These are phyloP conservation scores for Barypeithes pellucidus DNA, from an alignment of 2,888 invertebrate species.

Conservation along the genomic window DNA sequence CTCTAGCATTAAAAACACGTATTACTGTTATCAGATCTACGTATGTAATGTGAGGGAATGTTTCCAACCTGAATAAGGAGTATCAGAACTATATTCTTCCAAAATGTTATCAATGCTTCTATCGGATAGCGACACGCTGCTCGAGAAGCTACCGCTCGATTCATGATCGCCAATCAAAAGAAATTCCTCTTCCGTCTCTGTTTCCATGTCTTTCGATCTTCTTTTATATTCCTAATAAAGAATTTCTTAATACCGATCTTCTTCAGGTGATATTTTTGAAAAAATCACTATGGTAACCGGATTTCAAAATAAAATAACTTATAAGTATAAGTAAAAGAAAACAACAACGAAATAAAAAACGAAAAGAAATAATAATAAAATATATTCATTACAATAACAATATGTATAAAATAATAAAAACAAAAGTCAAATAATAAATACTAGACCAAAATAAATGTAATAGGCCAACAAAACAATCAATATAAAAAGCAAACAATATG, in stretches of 20 bases:
- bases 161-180: slow-evolving; percentile 73
- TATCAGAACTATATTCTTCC: slow-evolving; percentile 89
- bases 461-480: slow-evolving; percentile 43
- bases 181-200: slow-evolving; percentile 79
- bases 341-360: slow-evolving; percentile 24
- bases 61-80: slow-evolving; percentile 87
- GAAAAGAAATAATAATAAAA: slow-evolving; percentile 41
- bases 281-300: too few species aligned
- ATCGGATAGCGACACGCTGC: slow-evolving; percentile 81
- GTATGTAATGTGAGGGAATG: neutral
- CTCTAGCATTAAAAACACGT: neutral
- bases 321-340: neutral
- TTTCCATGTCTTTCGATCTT: slow-evolving; percentile 88
- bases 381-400: slow-evolving; percentile 48
- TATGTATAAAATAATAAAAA: slow-evolving; percentile 45
- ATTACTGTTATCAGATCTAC: neutral
- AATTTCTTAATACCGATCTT: too few species aligned
- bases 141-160: slow-evolving; percentile 83
- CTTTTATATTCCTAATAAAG: slow-evolving; percentile 84
- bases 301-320: too few species aligned
- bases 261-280: too few species aligned
- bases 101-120: slow-evolving; percentile 87
- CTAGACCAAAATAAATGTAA: slow-evolving; percentile 33
- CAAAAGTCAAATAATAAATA: slow-evolving; percentile 45
- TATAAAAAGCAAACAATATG: slow-evolving; percentile 44